phyloP scores from a whole-genome alignment of 2,797 vertebrate genomes.

The Huso huso region DNA sequence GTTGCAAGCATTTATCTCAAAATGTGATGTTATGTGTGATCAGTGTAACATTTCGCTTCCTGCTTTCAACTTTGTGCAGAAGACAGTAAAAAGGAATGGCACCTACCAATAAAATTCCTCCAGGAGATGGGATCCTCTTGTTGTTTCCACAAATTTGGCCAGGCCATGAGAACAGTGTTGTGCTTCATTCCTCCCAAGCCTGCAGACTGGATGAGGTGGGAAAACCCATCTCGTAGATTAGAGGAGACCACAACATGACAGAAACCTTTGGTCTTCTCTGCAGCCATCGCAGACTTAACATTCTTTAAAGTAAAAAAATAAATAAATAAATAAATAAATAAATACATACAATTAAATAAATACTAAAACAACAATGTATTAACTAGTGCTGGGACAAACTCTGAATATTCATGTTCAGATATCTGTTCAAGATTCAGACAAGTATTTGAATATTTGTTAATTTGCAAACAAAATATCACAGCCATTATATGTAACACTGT shows the following conservation, averaged over 20 bases:
- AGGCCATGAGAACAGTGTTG: conserved; percentile 87
- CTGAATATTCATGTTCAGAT: too few relatives aligned
- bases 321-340: not conserved
- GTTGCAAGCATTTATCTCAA: too few relatives aligned
- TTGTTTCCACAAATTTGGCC: conserved; percentile 82
- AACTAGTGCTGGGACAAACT: too few relatives aligned
- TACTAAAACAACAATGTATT: too few relatives aligned
- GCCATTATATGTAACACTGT: too few relatives aligned
- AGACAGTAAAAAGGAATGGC: not conserved
- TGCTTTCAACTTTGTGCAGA: too few relatives aligned
- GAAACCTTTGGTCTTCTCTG: conserved; percentile 90
- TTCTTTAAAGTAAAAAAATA: conserved; percentile 52
- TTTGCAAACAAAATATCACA: too few relatives aligned
- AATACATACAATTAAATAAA: not conserved
- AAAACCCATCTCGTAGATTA: conserved; percentile 80
- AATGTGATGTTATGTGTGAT: too few relatives aligned
- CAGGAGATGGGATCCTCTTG: conserved; percentile 72
- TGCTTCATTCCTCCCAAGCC: conserved; percentile 95
- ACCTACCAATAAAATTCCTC: conserved; percentile 85
- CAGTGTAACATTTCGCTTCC: too few relatives aligned
- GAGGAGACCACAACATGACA: conserved; percentile 90
- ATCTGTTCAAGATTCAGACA: too few relatives aligned
- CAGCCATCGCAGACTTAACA: conserved; percentile 74
- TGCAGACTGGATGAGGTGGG: conserved; percentile 88
- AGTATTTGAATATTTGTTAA: too few relatives aligned